phyloP scores from a whole-genome alignment of 2,888 invertebrate species.

The Brachyptera risi region DNA sequence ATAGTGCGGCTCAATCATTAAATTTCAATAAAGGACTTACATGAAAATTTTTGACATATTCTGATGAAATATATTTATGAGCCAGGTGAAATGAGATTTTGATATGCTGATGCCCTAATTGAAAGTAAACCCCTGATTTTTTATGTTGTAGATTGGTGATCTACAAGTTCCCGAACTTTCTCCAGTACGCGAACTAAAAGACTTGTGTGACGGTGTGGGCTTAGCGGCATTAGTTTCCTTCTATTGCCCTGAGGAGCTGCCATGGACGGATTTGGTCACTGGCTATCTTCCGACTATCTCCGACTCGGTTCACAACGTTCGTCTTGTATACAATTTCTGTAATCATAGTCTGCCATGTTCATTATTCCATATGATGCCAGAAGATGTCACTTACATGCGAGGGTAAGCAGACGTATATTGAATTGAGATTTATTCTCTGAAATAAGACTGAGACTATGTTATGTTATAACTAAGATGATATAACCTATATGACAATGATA shows the following conservation, averaged over 20 bases:
- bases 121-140: too few relatives aligned
- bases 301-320: slow-evolving; percentile 88
- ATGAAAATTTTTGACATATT: too few relatives aligned
- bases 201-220: slow-evolving; percentile 87
- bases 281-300: slow-evolving; percentile 68
- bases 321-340: slow-evolving; percentile 85
- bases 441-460: too few relatives aligned
- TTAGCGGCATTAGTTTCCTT: slow-evolving; percentile 83
- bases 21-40: too few relatives aligned
- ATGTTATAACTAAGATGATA: too few relatives aligned
- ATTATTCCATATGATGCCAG: slow-evolving; percentile 91
- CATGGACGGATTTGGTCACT: slow-evolving; percentile 63
- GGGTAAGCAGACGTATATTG: slow-evolving; percentile 59
- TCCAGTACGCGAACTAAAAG: slow-evolving; percentile 49
- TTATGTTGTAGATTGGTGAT: too few relatives aligned
- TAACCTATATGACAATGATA: too few relatives aligned
- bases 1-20: too few relatives aligned
- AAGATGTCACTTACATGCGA: slow-evolving; percentile 91
- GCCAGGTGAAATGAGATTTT: too few relatives aligned
- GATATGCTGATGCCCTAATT: too few relatives aligned
- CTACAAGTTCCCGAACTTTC: too few relatives aligned
- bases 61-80: too few relatives aligned
- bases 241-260: slow-evolving; percentile 80
- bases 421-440: not conserved
- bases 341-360: slow-evolving; percentile 77